Evolutionary conservation across 35 echinoderm and acorn worm species (phyloP).

Genomic region (Apostichopus parvimensis): DNA sequence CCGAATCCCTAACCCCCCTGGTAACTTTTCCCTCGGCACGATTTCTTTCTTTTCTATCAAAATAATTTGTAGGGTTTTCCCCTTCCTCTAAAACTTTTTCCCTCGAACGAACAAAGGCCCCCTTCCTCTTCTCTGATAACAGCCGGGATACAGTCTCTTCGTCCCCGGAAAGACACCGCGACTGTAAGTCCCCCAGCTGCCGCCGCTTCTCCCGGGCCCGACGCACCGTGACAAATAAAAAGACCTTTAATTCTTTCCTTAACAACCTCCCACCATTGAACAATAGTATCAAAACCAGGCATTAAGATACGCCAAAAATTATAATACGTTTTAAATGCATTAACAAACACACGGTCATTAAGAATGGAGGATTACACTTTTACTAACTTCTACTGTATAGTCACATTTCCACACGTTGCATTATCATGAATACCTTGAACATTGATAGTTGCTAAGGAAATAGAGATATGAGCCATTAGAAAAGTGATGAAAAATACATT

Average conservation of each 20-base stretch:
- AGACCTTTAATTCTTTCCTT: not conserved
- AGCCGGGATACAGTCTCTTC: not conserved
- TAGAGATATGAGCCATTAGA: too few species aligned
- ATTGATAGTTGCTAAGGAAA: too few species aligned
- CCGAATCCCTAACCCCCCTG: not conserved
- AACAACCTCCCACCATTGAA: not conserved
- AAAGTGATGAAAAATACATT: too few species aligned
- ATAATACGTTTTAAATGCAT: not conserved
- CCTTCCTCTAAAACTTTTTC: too few species aligned
- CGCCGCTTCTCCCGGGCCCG: not conserved
- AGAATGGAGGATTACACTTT: not conserved
- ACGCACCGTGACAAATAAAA: not conserved
- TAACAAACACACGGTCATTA: not conserved
- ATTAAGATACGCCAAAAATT: not conserved
- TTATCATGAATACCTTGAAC: too few species aligned
- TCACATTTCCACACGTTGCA: too few species aligned
- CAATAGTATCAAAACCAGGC: not conserved
- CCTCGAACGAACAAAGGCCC: not conserved
- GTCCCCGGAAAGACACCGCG: not conserved
- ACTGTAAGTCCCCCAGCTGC: not conserved
- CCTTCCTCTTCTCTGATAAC: not conserved
- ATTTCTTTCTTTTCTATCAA: too few species aligned
- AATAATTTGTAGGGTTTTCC: too few species aligned
- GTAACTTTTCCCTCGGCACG: too few species aligned
- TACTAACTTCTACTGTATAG: not conserved